Conservation (phyloP, 2,888 invertebrate species). For the Drosophila austrosaltans region DNA sequence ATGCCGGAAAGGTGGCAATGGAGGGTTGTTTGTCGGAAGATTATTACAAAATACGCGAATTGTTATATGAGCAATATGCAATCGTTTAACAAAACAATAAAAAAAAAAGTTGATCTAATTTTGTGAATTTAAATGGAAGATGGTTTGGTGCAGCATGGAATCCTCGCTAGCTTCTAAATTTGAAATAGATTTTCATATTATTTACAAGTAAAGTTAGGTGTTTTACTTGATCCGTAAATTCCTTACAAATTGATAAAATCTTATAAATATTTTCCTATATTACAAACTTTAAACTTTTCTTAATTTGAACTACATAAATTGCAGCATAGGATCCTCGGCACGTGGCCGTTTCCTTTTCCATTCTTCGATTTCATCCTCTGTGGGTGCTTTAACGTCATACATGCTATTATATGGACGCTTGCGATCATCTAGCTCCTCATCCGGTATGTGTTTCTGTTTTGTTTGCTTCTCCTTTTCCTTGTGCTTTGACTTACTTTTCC, state of each 20-base stretch:
- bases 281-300: not conserved
- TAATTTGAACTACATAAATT: slow-evolving; percentile 84
- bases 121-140: not conserved
- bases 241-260: not conserved
- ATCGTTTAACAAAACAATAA: slow-evolving; percentile 87
- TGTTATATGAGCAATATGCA: slow-evolving; percentile 98
- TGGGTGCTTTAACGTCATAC: slow-evolving; percentile 92
- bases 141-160: not conserved
- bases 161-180: not conserved
- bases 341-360: slow-evolving; percentile 93
- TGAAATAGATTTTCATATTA: not conserved
- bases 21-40: slow-evolving; percentile 98
- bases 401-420: slow-evolving; percentile 97
- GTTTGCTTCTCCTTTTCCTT: slow-evolving; percentile 45
- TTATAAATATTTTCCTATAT: not conserved
- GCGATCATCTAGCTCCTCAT: slow-evolving; percentile 91
- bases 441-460: slow-evolving; percentile 61
- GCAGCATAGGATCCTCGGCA: slow-evolving; percentile 97
- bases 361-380: slow-evolving; percentile 96
- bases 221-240: not conserved
- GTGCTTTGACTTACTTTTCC: slow-evolving; percentile 28
- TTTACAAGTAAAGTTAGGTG: not conserved
- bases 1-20: slow-evolving; percentile 94
- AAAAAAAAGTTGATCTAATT: slow-evolving; percentile 19
- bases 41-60: slow-evolving; percentile 95